Percentiles rank a stretch among this genome's conserved stretches.
Conservation (phyloP, 2,797 vertebrate genomes). For the Danio jaintianensis region DNA sequence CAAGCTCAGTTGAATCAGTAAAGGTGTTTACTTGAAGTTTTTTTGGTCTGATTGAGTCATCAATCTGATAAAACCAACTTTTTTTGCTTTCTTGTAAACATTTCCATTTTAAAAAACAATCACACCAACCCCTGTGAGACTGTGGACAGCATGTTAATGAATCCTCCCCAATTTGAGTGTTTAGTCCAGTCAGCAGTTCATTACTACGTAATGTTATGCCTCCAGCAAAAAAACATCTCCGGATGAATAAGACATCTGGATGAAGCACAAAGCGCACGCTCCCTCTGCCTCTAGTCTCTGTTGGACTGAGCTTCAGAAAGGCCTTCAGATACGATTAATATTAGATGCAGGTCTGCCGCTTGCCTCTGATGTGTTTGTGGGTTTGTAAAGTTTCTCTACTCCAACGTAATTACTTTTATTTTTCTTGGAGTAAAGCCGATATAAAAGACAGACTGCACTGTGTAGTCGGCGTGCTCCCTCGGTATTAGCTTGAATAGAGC, state of each 20-base stretch:
- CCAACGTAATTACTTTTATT: conserved; percentile 14
- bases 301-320: conserved; percentile 53
- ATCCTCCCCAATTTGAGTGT: background rate
- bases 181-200: conserved; percentile 49
- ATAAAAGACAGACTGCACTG: background rate
- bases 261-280: conserved; percentile 54
- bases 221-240: conserved; percentile 45
- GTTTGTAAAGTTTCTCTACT: background rate
- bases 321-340: conserved; percentile 68
- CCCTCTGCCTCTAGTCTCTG: conserved; percentile 14
- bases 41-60: no score
- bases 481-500: background rate
- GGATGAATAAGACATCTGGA: conserved; percentile 54
- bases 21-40: no score
- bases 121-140: background rate
- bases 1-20: no score
- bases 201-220: conserved; percentile 50
- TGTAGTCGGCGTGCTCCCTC: background rate
- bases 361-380: conserved; percentile 33
- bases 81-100: no score
- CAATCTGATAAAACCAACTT: no score
- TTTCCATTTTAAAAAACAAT: background rate
- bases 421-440: background rate
- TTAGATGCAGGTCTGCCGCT: conserved; percentile 52
- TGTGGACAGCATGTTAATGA: background rate